Evolutionary conservation across 2,888 invertebrate species (phyloP).

Genomic region (Hesperia comma): DNA sequence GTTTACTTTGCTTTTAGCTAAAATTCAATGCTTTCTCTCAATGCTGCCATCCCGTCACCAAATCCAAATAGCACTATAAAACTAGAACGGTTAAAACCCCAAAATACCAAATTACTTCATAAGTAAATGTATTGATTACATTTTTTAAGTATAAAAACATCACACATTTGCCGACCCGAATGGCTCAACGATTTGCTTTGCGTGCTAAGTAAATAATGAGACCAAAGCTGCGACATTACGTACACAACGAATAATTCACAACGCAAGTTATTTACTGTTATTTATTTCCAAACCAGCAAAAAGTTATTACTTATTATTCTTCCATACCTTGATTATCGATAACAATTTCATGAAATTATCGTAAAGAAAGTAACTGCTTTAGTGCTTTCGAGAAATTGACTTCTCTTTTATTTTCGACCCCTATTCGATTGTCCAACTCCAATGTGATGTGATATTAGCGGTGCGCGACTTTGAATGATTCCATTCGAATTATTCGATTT

Average conservation of each 20-base stretch:
- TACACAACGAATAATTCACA: not conserved
- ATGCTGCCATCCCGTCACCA: not conserved
- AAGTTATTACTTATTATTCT: not conserved
- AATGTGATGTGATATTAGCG: no score
- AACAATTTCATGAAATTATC: not conserved
- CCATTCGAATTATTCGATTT: no score
- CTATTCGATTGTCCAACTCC: no score
- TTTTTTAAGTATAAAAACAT: not conserved
- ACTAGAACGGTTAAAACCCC: not conserved
- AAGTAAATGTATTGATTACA: no score
- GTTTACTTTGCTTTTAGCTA: not conserved
- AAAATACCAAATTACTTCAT: not conserved
- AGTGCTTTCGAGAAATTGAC: not conserved
- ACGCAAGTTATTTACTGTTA: not conserved
- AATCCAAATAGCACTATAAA: not conserved
- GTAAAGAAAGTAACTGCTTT: not conserved
- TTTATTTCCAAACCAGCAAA: not conserved
- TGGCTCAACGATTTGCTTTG: not conserved
- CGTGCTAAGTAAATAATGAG: constrained; percentile 15
- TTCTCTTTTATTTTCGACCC: not conserved
- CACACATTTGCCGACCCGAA: constrained; percentile 9
- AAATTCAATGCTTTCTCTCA: not conserved
- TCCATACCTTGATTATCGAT: not conserved
- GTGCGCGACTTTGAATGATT: no score
- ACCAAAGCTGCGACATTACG: constrained; percentile 1